Conservation (phyloP, 2,888 invertebrate species). For the Diarsia rubi region DNA sequence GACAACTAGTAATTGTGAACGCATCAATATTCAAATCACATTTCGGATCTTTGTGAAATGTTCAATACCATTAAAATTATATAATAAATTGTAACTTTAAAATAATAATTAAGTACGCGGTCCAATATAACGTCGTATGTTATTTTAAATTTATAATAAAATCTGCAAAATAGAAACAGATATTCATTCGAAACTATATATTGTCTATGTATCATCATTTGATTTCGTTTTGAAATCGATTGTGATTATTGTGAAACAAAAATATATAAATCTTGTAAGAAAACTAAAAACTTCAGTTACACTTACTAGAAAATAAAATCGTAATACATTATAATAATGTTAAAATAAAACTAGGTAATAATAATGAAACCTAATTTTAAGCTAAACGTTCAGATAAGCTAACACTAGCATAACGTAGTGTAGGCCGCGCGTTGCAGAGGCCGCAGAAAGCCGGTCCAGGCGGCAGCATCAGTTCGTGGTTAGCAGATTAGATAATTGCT, state of each 20-base stretch:
- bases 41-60: constrained; percentile 67
- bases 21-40: constrained; percentile 73
- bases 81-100: background rate
- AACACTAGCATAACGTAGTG: no score
- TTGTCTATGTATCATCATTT: constrained; percentile 62
- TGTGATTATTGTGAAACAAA: constrained; percentile 61
- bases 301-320: constrained; percentile 49
- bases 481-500: no score
- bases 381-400: constrained; percentile 19
- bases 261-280: constrained; percentile 40
- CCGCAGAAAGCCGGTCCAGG: no score
- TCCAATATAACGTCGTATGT: background rate
- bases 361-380: background rate
- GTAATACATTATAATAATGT: background rate
- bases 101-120: background rate
- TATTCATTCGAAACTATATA: constrained; percentile 31
- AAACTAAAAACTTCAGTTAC: constrained; percentile 36
- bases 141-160: background rate
- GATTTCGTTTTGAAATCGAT: constrained; percentile 59
- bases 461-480: no score
- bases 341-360: constrained; percentile 1
- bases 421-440: no score
- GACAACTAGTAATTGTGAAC: constrained; percentile 63
- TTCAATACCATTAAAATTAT: constrained; percentile 38
- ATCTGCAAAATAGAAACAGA: constrained; percentile 21